Evolutionary conservation across 92 coral and sea anemone genomes (phyloP), one percentile per base, ranked within the genome.

Genomic region (Epizoanthus stellaris): DNA sequence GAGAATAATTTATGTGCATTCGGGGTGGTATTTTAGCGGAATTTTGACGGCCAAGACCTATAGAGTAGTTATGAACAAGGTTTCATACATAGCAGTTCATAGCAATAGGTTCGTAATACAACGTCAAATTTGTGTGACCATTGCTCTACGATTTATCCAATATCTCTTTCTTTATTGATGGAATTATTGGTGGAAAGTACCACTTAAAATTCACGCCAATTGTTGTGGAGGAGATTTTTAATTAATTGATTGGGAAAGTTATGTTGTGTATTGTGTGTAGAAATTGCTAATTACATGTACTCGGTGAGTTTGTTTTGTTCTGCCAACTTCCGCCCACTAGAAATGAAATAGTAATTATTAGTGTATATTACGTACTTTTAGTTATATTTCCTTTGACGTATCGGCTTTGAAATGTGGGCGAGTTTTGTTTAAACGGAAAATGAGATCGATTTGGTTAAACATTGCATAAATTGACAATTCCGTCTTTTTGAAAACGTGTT

Each of bases 241-340:
- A 90, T 90, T 90, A 88, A 90, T 90, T 86, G 87, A 90, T 90
- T 90, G 93, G 85, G 91, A 94, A 86, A 82, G 91, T 89, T 82
- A 82, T 89, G 91, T 83, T 77, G 73, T 80, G 56, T 80, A 87
- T 85, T 87, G 92, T 92, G 85, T 70, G 65, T 70, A 87, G 85
- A 85, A 86, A 82, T 49, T 56, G 85, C 86, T 88, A 87, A 92
- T 92, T n/a, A n/a, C n/a, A n/a, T n/a, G n/a, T 92, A 85, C 89
- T 83, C 56, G 54, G 52, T 57, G 61, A 92, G 90, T 92, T 94
- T 91, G 90, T 88, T 92, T 90, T 69, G 69, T 49, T 47, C 87
- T 49, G 76, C 67, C 79, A 69, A 85, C 86, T 90, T 90, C 93
- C 98, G 98, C 94, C 95, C 87, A 82, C 82, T 68, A 84, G 89